Base-by-base conservation (phyloP, 2,797 vertebrate genomes). In the Parotocinclus haroldoi region DNA sequence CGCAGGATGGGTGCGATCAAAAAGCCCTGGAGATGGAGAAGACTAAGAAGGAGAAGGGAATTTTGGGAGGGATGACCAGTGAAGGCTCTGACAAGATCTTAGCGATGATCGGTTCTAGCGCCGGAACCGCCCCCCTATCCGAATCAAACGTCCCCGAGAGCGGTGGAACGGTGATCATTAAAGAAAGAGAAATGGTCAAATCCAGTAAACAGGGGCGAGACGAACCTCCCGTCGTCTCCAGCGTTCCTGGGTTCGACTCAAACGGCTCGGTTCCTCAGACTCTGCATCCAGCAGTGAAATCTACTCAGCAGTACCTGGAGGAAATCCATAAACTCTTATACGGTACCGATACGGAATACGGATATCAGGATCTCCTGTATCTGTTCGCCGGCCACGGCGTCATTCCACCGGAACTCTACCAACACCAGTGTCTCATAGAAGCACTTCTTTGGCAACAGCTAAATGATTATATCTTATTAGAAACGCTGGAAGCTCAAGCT, bases 21-120 rank as follows among this genome's bases (percentile, higher is more conserved):
- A 91, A 89, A 72, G 82, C 46, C 53, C 45, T n/a, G n/a, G n/a
- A n/a, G n/a, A n/a, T n/a, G n/a, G n/a, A n/a, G n/a, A n/a, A n/a
- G 7, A 16, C 48, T n/a, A n/a, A 46, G 6, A 46, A 76, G 65
- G 71, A 83, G 72, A 91, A 90, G 76, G 83, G 88, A n/a, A 87
- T 95, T 66, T 81, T 94, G 45, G 91, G 92, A 73, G 89, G 90
- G 52, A 80, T 95, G 71, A 89, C 94, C 79, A 87, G 77, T 73
- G 80, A 85, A 63, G 72, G 67, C 53, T 83, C 88, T 57, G 89
- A 72, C 61, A 91, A 91, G 75, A 86, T 53, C 56, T 76, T 85
- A 83, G 54, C 72, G 72, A 82, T 84, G 73, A 74, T 38, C 11
- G 75, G 36, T 46, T 63, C 66, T 59, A 77, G 49, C 68, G 68